Percentiles rank a stretch among this genome's conserved stretches.
Conservation (phyloP, 2,888 invertebrate species). For the Pheosia gnoma region DNA sequence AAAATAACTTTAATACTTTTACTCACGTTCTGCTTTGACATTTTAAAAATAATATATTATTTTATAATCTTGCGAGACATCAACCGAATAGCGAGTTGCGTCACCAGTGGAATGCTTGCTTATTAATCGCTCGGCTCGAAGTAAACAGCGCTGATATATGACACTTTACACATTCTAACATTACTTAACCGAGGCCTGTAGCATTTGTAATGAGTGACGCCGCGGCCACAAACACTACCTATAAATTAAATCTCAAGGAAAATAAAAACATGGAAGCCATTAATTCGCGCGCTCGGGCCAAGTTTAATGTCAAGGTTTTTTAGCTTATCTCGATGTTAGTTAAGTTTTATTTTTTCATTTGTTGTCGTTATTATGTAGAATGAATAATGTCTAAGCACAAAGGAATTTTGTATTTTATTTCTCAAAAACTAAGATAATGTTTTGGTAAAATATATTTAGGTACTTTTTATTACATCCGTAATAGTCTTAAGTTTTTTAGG, state of each 20-base stretch:
- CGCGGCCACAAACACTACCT: conserved; percentile 70
- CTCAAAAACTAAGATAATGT: conserved; percentile 22
- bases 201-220: conserved; percentile 80
- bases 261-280: conserved; percentile 84
- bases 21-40: neutral
- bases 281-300: conserved; percentile 83
- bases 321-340: conserved; percentile 81
- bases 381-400: conserved; percentile 62
- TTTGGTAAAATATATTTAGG: conserved; percentile 9
- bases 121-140: conserved; percentile 65
- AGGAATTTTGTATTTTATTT: conserved; percentile 47
- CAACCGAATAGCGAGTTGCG: conserved; percentile 49
- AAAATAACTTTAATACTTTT: no score
- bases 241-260: conserved; percentile 84
- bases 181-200: conserved; percentile 68
- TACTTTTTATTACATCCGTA: neutral
- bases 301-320: conserved; percentile 84
- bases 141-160: conserved; percentile 78
- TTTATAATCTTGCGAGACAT: conserved; percentile 8
- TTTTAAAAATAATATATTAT: conserved; percentile 18
- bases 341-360: conserved; percentile 74
- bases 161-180: conserved; percentile 78
- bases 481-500: conserved; percentile 19
- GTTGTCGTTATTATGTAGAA: conserved; percentile 71
- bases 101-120: conserved; percentile 62